Percentiles rank a stretch among this genome's conserved stretches.
Evolutionary conservation across 1,140 invertebrate genomes (phyloP).

Genomic region (Marisa cornuarietis): DNA sequence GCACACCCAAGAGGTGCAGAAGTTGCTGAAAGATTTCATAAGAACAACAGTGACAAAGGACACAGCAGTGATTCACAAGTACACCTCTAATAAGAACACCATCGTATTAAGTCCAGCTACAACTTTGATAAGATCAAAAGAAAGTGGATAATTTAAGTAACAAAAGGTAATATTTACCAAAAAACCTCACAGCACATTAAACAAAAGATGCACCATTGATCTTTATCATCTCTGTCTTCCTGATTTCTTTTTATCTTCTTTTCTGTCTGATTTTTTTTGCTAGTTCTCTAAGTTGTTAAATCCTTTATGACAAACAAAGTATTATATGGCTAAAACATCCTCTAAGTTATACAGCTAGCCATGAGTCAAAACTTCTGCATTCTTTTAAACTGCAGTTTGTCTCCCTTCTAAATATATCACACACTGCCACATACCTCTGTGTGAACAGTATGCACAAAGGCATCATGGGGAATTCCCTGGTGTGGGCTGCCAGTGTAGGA

Average conservation of each 20-base stretch:
- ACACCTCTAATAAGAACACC: not conserved
- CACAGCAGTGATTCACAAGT: not conserved
- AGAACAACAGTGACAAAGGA: too few relatives aligned
- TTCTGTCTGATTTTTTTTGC: too few relatives aligned
- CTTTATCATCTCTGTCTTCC: too few relatives aligned
- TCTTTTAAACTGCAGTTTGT: too few relatives aligned
- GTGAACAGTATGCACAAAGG: conserved; percentile 63
- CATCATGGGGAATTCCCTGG: conserved; percentile 60
- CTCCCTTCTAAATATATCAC: not conserved
- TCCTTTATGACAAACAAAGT: too few relatives aligned
- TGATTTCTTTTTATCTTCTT: too few relatives aligned
- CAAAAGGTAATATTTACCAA: too few relatives aligned
- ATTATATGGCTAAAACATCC: not conserved
- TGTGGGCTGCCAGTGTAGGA: conserved; percentile 59
- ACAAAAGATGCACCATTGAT: too few relatives aligned
- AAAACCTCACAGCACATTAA: not conserved
- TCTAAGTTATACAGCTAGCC: not conserved
- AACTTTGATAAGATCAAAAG: not conserved
- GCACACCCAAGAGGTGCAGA: conserved; percentile 51
- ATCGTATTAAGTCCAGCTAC: not conserved
- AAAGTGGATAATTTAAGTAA: not conserved
- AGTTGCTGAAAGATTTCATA: conserved; percentile 47
- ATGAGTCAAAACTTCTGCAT: too few relatives aligned
- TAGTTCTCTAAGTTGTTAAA: too few relatives aligned
- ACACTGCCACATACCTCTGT: conserved; percentile 51